phyloP scores from a whole-genome alignment of 1,140 invertebrate genomes.

The Cryptotermes secundus region DNA sequence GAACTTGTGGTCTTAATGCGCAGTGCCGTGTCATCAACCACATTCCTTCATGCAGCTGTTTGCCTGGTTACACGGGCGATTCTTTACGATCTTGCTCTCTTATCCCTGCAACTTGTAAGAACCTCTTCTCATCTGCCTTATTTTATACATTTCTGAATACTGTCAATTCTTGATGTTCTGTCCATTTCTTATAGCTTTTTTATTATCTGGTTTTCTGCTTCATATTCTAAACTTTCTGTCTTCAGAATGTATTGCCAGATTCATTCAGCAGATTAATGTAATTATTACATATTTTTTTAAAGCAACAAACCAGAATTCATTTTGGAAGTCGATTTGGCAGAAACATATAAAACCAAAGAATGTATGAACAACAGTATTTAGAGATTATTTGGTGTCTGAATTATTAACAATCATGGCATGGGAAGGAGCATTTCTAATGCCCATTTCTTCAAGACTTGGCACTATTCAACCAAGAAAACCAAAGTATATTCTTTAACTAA shows the following conservation, averaged over 20 bases:
- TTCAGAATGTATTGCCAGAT: background rate
- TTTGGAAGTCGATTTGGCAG: too few relatives aligned
- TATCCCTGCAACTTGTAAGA: constrained; percentile 40
- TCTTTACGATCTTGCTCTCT: constrained; percentile 43
- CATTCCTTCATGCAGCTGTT: constrained; percentile 45
- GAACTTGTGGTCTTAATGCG: constrained; percentile 46
- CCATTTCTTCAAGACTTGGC: too few relatives aligned
- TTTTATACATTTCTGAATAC: constrained; percentile 14
- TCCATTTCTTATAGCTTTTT: background rate
- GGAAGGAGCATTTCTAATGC: too few relatives aligned
- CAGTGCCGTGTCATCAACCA: constrained; percentile 48
- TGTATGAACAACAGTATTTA: too few relatives aligned
- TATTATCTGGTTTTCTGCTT: background rate
- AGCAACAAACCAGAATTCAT: too few relatives aligned
- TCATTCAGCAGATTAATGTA: background rate
- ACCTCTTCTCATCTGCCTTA: constrained; percentile 31
- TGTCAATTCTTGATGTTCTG: background rate
- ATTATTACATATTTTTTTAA: background rate
- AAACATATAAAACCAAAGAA: too few relatives aligned
- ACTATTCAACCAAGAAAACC: too few relatives aligned
- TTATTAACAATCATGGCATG: too few relatives aligned
- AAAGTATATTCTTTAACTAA: too few relatives aligned
- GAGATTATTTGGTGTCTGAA: too few relatives aligned
- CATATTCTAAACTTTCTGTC: background rate
- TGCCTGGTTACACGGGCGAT: constrained; percentile 44